Evolutionary conservation across 23 tunicate genomes (phyloP).

Genomic region (Oikopleura dioica): DNA sequence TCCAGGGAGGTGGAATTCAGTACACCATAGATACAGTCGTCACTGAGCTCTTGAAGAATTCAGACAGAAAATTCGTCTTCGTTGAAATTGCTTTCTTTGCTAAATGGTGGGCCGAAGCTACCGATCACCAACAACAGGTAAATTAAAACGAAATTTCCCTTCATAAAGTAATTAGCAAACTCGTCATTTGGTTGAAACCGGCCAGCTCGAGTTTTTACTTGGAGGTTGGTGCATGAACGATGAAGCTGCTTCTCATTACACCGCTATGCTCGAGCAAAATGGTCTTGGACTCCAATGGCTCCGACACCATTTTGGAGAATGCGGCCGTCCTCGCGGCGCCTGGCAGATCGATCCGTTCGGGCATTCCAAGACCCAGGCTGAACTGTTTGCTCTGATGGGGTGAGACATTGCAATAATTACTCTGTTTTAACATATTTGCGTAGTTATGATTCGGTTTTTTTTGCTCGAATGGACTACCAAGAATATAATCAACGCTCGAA

Average conservation of each 20-base stretch:
- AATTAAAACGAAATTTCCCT: no score
- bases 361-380: conserved; percentile 79
- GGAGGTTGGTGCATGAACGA: conserved; percentile 99
- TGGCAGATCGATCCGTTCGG: conserved; percentile 99
- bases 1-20: conserved; percentile 46
- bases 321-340: conserved; percentile 77
- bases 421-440: no score
- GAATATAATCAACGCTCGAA: conserved; percentile 42
- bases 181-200: not conserved
- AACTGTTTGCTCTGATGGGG: conserved; percentile 69
- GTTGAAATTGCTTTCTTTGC: conserved; percentile 89
- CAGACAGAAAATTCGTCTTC: conserved; percentile 42
- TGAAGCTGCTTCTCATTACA: conserved; percentile 91
- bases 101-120: conserved; percentile 79
- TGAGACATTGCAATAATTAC: no score
- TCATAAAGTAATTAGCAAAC: no score
- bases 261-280: conserved; percentile 87
- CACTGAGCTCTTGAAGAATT: conserved; percentile 30
- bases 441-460: conserved; percentile 85
- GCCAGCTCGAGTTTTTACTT: conserved; percentile 9
- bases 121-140: conserved; percentile 17
- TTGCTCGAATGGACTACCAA: conserved; percentile 62
- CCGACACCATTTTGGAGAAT: conserved; percentile 51
- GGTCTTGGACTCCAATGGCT: conserved; percentile 42
- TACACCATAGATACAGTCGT: conserved; percentile 75